Conservation (phyloP, 1,140 invertebrate species). For the Leptopilina clavipes region DNA sequence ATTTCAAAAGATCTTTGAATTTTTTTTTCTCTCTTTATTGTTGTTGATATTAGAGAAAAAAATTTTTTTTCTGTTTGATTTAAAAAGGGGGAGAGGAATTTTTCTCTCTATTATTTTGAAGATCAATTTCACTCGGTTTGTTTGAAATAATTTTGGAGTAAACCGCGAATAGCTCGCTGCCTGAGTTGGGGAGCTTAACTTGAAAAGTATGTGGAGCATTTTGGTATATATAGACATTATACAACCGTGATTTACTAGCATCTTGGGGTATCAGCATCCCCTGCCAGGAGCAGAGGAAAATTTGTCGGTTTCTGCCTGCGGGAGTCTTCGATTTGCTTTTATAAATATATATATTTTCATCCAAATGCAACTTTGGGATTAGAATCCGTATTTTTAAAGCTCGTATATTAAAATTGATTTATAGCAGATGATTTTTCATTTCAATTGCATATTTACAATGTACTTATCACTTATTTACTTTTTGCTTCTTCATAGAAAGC, state of each 20-base stretch:
- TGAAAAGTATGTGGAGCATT: constrained; percentile 64
- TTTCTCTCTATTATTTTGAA: neutral
- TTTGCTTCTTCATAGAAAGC: too few relatives aligned
- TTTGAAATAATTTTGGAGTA: neutral
- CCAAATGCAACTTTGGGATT: too few relatives aligned
- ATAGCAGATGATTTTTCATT: too few relatives aligned
- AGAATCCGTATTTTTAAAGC: neutral
- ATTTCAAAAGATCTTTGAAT: too few relatives aligned
- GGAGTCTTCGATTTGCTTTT: constrained; percentile 56
- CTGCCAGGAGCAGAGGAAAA: constrained; percentile 55
- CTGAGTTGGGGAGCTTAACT: constrained; percentile 59
- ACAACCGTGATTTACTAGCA: constrained; percentile 66
- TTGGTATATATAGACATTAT: constrained; percentile 50
- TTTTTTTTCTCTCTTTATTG: too few relatives aligned
- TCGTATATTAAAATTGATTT: too few relatives aligned
- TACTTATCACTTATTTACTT: too few relatives aligned
- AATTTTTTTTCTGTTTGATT: too few relatives aligned
- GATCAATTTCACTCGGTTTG: neutral
- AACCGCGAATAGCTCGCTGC: constrained; percentile 39
- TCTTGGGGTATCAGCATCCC: constrained; percentile 51
- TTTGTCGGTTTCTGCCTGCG: constrained; percentile 63
- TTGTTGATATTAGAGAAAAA: too few relatives aligned
- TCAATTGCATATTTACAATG: too few relatives aligned
- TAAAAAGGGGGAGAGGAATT: neutral
- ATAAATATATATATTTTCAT: neutral